Percentiles rank a stretch among this genome's conserved stretches.
These are phyloP conservation scores for Lithodes maja DNA, from an alignment of 2,888 invertebrate genomes.

Conservation along the genomic window DNA sequence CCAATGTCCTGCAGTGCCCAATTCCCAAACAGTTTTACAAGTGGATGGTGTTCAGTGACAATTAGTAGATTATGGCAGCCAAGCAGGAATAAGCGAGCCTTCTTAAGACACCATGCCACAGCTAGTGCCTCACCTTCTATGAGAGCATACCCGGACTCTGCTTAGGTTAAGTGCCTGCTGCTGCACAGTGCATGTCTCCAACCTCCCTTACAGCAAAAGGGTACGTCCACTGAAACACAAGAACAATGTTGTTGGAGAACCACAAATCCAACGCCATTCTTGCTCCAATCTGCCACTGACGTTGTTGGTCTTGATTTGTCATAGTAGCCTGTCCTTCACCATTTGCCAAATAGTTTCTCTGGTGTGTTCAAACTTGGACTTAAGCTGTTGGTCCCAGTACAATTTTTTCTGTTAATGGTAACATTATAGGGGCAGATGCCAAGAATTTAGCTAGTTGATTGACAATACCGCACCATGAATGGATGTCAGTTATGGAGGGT, in stretches of 20 bases:
- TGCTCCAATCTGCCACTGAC: conserved; percentile 15
- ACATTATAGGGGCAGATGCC: not conserved
- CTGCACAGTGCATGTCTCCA: conserved; percentile 28
- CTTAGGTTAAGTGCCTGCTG: conserved; percentile 1
- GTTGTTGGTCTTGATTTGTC: not conserved
- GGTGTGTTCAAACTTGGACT: conserved; percentile 1
- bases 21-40: not conserved
- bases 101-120: conserved; percentile 9
- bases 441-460: not conserved
- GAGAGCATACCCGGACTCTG: conserved; percentile 10
- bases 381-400: not conserved
- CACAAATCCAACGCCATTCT: conserved; percentile 9
- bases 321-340: conserved; percentile 3
- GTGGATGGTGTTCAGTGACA: not conserved
- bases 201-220: conserved; percentile 22
- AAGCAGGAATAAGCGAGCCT: conserved; percentile 4
- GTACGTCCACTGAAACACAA: not conserved
- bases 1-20: too few relatives aligned
- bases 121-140: not conserved
- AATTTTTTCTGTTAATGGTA: not conserved
- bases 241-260: conserved; percentile 26
- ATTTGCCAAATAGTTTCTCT: not conserved
- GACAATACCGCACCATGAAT: not conserved
- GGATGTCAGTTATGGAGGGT: not conserved
- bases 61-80: not conserved